These are phyloP conservation scores for Acronicta psi DNA, from an alignment of 2,888 invertebrate genomes.

Conservation along the genomic window DNA sequence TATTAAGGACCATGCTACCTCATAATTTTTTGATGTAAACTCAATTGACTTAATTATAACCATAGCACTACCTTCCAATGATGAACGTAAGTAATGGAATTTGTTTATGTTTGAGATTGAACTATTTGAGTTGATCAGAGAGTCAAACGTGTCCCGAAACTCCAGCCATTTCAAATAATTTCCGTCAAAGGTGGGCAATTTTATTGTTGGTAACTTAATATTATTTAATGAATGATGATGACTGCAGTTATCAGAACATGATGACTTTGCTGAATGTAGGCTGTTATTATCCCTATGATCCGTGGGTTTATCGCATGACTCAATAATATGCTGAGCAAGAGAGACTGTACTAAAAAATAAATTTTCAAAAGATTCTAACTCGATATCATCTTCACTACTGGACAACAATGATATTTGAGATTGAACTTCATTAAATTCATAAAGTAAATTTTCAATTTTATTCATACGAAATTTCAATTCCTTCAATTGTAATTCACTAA, in stretches of 20 bases:
- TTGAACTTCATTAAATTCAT: background rate
- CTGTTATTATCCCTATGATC: background rate
- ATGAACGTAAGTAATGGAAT: too few species aligned
- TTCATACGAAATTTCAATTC: background rate
- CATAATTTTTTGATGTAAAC: conserved; percentile 4
- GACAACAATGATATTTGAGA: background rate
- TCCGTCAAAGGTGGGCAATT: too few species aligned
- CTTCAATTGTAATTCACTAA: background rate
- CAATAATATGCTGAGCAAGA: background rate
- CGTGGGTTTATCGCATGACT: background rate
- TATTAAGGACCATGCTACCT: background rate
- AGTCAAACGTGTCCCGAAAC: too few species aligned
- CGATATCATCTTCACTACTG: background rate
- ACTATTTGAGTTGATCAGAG: too few species aligned
- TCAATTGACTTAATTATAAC: conserved; percentile 4
- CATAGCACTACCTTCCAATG: conserved; percentile 3
- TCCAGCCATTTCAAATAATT: too few species aligned
- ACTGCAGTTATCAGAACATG: background rate
- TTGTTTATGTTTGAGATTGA: too few species aligned
- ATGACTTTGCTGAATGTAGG: background rate
- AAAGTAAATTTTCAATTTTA: background rate
- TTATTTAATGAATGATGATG: background rate
- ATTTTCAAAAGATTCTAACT: background rate
- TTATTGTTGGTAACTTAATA: conserved; percentile 8
- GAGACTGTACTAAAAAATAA: background rate